Evolutionary conservation across 2,113 vertebrate genomes (phyloP).

Genomic region (Aepyceros melampus): DNA sequence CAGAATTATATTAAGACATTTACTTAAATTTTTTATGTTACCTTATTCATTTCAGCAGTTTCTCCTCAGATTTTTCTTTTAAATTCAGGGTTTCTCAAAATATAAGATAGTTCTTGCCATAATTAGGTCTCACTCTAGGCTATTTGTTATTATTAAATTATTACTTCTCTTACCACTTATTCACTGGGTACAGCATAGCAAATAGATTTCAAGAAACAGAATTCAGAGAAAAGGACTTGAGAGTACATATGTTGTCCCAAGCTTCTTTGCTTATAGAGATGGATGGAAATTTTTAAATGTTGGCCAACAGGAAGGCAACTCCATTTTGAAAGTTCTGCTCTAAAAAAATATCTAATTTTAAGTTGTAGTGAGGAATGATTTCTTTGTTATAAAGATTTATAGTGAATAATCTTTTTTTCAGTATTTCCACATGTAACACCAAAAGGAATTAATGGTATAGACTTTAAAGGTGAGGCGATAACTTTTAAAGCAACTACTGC

Average conservation of each 20-base stretch:
- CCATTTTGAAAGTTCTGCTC: neutral
- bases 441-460: slow-evolving; percentile 94
- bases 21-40: slow-evolving; percentile 49
- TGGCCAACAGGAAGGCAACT: neutral
- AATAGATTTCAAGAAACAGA: slow-evolving; percentile 62
- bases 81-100: slow-evolving; percentile 55
- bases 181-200: slow-evolving; percentile 53
- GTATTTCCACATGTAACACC: slow-evolving; percentile 90
- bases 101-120: slow-evolving; percentile 60
- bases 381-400: slow-evolving; percentile 27
- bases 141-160: slow-evolving; percentile 72
- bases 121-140: slow-evolving; percentile 65
- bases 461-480: slow-evolving; percentile 99
- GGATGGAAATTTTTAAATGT: neutral
- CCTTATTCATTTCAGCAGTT: slow-evolving; percentile 16
- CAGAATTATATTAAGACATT: slow-evolving; percentile 23
- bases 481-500: slow-evolving; percentile 99
- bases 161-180: slow-evolving; percentile 72
- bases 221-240: slow-evolving; percentile 56
- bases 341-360: slow-evolving; percentile 24
- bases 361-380: neutral
- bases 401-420: slow-evolving; percentile 72
- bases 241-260: neutral
- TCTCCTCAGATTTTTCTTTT: slow-evolving; percentile 20
- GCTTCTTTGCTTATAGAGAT: neutral